phyloP scores from a whole-genome alignment of 2,888 invertebrate genomes.

The Nowickia ferox region DNA sequence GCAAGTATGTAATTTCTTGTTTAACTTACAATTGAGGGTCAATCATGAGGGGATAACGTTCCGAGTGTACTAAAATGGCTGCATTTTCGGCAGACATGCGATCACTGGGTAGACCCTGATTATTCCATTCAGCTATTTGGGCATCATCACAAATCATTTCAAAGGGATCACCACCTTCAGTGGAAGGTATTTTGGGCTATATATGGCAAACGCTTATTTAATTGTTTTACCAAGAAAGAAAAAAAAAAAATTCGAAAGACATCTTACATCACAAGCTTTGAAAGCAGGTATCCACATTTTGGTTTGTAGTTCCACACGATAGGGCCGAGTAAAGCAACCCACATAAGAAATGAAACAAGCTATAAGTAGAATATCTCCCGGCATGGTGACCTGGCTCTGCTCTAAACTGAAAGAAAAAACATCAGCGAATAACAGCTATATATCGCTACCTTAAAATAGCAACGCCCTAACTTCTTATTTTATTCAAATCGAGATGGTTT shows the following conservation, averaged over 20 bases:
- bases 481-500: too few species aligned
- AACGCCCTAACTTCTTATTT: too few species aligned
- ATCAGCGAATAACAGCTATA: not conserved
- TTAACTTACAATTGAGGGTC: constrained; percentile 91
- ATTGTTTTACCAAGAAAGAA: not conserved
- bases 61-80: constrained; percentile 93
- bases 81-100: constrained; percentile 98
- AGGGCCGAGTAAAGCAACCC: constrained; percentile 94
- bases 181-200: constrained; percentile 90
- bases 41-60: constrained; percentile 97
- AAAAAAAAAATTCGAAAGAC: not conserved
- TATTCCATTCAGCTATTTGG: constrained; percentile 96
- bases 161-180: constrained; percentile 91
- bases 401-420: constrained; percentile 84
- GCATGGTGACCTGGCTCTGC: constrained; percentile 89
- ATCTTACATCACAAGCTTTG: constrained; percentile 85
- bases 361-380: constrained; percentile 94
- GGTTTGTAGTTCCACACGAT: constrained; percentile 90
- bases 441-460: too few species aligned
- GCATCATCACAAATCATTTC: constrained; percentile 96
- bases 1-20: not conserved
- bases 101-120: constrained; percentile 95
- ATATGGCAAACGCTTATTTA: not conserved
- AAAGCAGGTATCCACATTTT: constrained; percentile 92
- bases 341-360: constrained; percentile 97